Base-by-base conservation (phyloP, 2,888 invertebrate species). In the Synergus umbraculus region DNA sequence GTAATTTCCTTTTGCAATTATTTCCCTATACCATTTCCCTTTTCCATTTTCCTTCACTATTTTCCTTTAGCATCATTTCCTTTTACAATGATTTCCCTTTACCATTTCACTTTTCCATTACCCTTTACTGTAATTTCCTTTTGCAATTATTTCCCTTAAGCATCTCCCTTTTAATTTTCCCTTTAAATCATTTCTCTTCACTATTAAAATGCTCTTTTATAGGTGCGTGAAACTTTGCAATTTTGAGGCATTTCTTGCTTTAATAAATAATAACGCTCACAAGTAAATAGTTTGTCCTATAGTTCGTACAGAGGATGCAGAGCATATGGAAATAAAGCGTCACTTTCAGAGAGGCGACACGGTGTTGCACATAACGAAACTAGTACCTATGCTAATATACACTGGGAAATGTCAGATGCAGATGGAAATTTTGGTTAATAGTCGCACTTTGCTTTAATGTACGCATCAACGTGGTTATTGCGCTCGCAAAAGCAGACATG, bases 351-450 rank as follows among this genome's bases (percentile, higher is more conserved):
- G 44, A 81, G 44, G 46, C 77, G 69, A 82, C 80, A 81, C 66
- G 82, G 78, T 78, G 78, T 81, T 81, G 65, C 76, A 79, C 66
- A 79, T 80, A 81, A 81, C 81, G 81, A 82, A 82, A 79, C 81
- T 82, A 79, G 76, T 80, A 82, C 82, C 80, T 78, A 83, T 83
- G 82, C 81, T 81, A 83, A 82, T 83, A 78, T 49, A 43, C 44
- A 77, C 29, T 67, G 44, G 77, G 49, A 73, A 78, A 78, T 82
- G 82, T 82, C 82, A 65, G 78, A 77, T 63, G 77, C 83, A 82
- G 82, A 81, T 83, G 82, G 79, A 77, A 83, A 83, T 83, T 79
- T 83, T 81, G 81, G 83, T 83, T 83, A 82, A 83, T 79, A 79
- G 73, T 76, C 80, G 78, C 82, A 81, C 83, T 83, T 82, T 78